Base-by-base conservation (phyloP, 2,888 invertebrate genomes). In the Bombylius major region DNA sequence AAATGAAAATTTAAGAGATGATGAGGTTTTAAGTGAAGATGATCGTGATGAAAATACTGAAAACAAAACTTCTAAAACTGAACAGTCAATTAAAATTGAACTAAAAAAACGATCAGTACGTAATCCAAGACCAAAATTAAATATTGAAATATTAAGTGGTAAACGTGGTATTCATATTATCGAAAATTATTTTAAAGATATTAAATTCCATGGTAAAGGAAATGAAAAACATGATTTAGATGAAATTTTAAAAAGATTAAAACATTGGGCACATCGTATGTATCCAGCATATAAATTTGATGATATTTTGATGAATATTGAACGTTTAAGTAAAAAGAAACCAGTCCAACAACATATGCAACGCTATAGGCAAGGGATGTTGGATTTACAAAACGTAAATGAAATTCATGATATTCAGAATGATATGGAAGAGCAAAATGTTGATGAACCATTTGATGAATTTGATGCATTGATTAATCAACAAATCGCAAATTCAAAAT, bases 241-340 rank as follows among this genome's bases (percentile, higher is more conserved):
- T 64, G 72, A 82, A 59, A 76, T 96, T 0, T 78, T 98, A 76
- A 84, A 86, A 55, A 84, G 83, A 56, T 70, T 96, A 55, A 91
- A 96, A 65, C 92, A 96, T 68, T 98, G 97, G 97, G 87, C 87
- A 0, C 94, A 96, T 72, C 79, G 95, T 52, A 75, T 98, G 61
- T 95, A 86, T 73, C 96, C 97, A 0, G 90, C 87, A 67, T 86
- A 87, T 67, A 81, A 84, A 13, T 97, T 96, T 73, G 88, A 88
- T 67, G 93, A 95, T 70, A 86, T 89, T 60, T 72, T 96, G 5
- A 78, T 79, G n/a, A 80, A 81, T 67, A 76, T 86, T 31, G 95
- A 95, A 70, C 83, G 83, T 58, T 77, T 97, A 1, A 95, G 95
- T 0, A 78, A 79, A 52, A 95, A 93, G 67, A 87, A 82, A 65